A percentile compares a stretch with the other conserved stretches of the same genome.
Evolutionary conservation across 1,140 invertebrate genomes (phyloP).

Genomic region (Bicyclus anynana): DNA sequence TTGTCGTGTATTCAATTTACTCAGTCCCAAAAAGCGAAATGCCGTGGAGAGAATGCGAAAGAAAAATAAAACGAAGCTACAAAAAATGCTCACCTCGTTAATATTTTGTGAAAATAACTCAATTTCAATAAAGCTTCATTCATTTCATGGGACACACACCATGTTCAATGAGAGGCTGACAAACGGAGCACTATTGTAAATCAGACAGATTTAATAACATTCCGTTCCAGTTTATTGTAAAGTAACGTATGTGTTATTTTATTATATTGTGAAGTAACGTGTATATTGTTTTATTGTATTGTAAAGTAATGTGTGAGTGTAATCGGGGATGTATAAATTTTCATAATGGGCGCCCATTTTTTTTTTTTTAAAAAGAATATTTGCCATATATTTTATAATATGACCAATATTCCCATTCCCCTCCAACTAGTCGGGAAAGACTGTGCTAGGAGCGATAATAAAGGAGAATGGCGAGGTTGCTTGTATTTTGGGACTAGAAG

Average conservation of each 20-base stretch:
- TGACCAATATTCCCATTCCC: no score
- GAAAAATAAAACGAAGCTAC: conserved; percentile 1
- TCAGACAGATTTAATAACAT: neutral
- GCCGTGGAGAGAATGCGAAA: conserved; percentile 9
- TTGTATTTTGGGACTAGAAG: no score
- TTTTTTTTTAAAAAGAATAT: no score
- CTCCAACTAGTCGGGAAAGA: no score
- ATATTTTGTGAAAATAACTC: conserved; percentile 19
- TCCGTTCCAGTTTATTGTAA: neutral
- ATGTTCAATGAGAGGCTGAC: neutral
- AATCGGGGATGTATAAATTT: no score
- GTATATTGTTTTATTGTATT: no score
- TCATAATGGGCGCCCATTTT: no score
- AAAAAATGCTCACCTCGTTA: conserved; percentile 16
- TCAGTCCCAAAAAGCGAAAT: conserved; percentile 4
- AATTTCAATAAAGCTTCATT: conserved; percentile 21
- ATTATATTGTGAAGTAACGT: no score
- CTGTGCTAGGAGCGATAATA: no score
- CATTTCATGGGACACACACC: neutral
- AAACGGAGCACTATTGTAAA: neutral
- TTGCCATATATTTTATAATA: no score
- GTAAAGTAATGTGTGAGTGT: no score
- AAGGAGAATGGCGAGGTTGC: no score
- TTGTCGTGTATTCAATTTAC: conserved; percentile 6
- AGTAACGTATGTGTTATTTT: neutral